Evolutionary conservation across 2,113 vertebrate species (phyloP), one percentile per base, ranked within the genome.

Genomic region (Pelvicachromis taeniatus): DNA sequence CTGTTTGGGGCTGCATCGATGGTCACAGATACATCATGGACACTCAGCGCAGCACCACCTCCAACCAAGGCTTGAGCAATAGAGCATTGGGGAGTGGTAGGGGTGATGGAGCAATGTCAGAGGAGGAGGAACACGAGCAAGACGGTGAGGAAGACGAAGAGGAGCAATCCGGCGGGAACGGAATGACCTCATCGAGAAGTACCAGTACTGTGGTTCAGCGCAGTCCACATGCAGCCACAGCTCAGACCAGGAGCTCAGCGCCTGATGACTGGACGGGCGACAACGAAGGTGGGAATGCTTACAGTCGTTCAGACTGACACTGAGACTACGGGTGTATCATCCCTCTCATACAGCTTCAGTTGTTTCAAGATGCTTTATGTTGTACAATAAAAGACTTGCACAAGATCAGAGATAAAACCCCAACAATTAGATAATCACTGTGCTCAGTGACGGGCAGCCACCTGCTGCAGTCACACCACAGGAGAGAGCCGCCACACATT

Each of bases 21-120:
- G 98, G 98, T 26, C 98, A 99, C 65, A 95, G 94, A 68, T 98
- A 98, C 81, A 84, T 95, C 93, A 97, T 99, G 97, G 96, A 98
- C 82, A 90, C 96, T 38, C 90, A 35, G 10, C 33, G 63, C 8
- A 23, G 16, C 12, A 0, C 78, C 6, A 1, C 53, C 3, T 6
- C 53, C 9, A 52, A 63, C 33, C 56, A 81, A 4, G 68, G 35
- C 78, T 23, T 48, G 0, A 65, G 29, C 33, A 2, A 81, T 1
- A 68, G 38, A 21, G 59, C 6, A 1, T 38, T 85, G 2, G 85
- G 61, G 45, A 78, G 83, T 1, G 84, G 56, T 2, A 82, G 40
- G 1, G 63, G 61, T 3, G 89, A 83, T 2, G 59, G 65, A 59
- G 17, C 13, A 1, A 78, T 88, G 68, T 84, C 56, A 9, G 87